A percentile compares a stretch with the other conserved stretches of the same genome.
phyloP scores from a whole-genome alignment of 2,113 vertebrate species.

The Chloebia gouldiae region DNA sequence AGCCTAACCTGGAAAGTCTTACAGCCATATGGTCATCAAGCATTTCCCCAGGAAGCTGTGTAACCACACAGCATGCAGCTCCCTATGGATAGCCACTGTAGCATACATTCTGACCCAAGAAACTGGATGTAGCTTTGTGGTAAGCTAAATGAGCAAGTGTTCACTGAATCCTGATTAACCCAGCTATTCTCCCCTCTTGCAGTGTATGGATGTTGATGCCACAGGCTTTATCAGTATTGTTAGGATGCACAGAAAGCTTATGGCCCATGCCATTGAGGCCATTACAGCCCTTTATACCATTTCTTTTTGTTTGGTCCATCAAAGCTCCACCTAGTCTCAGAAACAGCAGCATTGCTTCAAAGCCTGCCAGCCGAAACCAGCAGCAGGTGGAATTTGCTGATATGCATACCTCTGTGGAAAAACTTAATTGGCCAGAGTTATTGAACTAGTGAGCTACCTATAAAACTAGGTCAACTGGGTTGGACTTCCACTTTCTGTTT shows the following conservation, averaged over 20 bases:
- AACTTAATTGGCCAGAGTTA: neutral
- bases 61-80: neutral
- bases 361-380: neutral
- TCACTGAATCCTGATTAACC: neutral
- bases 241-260: neutral
- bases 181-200: neutral
- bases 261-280: accelerated
- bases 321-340: neutral
- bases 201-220: too few species aligned
- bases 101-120: neutral
- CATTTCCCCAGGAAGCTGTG: neutral
- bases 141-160: neutral
- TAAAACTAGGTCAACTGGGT: neutral
- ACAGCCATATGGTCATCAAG: neutral
- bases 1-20: neutral
- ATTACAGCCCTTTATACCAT: neutral
- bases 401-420: neutral
- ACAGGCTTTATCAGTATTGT: neutral
- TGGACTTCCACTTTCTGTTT: slow-evolving; percentile 40
- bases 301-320: neutral
- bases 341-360: neutral
- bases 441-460: neutral
- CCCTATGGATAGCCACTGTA: neutral
- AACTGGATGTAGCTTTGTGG: neutral
- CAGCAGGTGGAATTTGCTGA: neutral